A percentile compares a stretch with the other conserved stretches of the same genome.
These are phyloP conservation scores for Drosophila macrothrix DNA, from an alignment of 2,888 invertebrate genomes.

Conservation along the genomic window DNA sequence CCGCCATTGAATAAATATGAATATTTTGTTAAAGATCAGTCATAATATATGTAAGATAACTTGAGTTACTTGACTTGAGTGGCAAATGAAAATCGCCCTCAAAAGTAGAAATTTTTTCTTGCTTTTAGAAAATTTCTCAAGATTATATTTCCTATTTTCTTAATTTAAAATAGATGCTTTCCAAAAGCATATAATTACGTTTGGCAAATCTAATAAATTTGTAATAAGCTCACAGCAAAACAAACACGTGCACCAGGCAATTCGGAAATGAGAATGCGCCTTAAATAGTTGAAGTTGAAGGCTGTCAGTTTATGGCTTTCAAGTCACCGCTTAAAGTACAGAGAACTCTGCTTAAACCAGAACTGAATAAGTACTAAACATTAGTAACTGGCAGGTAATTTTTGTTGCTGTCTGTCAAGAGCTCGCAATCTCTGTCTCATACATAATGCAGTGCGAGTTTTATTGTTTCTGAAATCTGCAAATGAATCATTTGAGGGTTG, in stretches of 20 bases:
- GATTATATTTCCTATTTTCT: not conserved
- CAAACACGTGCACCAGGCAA: conserved; percentile 15
- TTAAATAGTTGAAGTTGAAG: conserved; percentile 50
- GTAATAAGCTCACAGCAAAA: conserved; percentile 60
- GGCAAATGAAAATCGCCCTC: not conserved
- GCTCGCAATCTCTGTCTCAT: conserved; percentile 52
- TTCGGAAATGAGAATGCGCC: conserved; percentile 33
- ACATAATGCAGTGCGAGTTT: conserved; percentile 66
- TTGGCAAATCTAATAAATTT: conserved; percentile 71
- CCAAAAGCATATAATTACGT: conserved; percentile 60
- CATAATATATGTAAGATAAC: too few relatives aligned
- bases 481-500: conserved; percentile 47
- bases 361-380: conserved; percentile 11
- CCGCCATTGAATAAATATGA: not conserved
- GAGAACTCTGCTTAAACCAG: conserved; percentile 34
- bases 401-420: conserved; percentile 51
- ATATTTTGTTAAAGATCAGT: not conserved
- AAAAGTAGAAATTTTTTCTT: fast-evolving
- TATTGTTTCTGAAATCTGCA: conserved; percentile 73
- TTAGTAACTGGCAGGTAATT: conserved; percentile 39
- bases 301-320: conserved; percentile 8
- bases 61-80: not conserved
- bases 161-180: conserved; percentile 9
- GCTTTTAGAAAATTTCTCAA: not conserved
- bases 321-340: conserved; percentile 47